Evolutionary conservation across 2,113 vertebrate species (phyloP), one percentile per base, ranked within the genome.

Genomic region (Cnemophilus loriae): DNA sequence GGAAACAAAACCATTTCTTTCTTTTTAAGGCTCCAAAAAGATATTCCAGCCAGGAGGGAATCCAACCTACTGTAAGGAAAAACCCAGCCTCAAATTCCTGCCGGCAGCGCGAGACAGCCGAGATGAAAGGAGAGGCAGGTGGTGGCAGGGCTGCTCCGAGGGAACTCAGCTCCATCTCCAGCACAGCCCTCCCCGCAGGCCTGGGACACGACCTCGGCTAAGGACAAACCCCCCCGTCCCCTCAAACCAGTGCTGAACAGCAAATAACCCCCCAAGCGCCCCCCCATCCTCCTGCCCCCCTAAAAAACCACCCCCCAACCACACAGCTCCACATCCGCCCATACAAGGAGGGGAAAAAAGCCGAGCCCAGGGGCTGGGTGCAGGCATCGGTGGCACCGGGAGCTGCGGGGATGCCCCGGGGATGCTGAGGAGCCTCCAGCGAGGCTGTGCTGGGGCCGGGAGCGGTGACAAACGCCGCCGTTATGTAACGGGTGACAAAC

Each of bases 401-500:
- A 28, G 88, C 3, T 9, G 2, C 3, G 4, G 3, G 70, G 61
- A 57, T 4, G 10, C 65, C 7, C 10, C 6, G 2, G n/a, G 2
- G 2, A 5, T 3, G 70, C 73, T 3, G 27, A 57, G 46, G 28
- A 64, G 57, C 77, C 4, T 1, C 50, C 50, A 7, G 20, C 11
- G 9, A 10, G 59, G 63, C 68, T 37, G 68, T 4, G 12, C 47
- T 4, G 30, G 63, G 39, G 35, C 46, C 81, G 32, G 46, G 26
- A 87, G 52, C 6, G 81, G 69, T 3, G 11, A 94, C 89, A 83
- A 89, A 87, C 37, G 5, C 64, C 59, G 47, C 84, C 30, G 13
- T 97, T 94, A 91, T 82, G 61, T 76, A 96, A 96, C 2, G 13
- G 69, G 27, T 91, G 94, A 96, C 94, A 96, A 94, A 96, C 7